These are phyloP conservation scores for Cheilosia pagana DNA, from an alignment of 2,888 invertebrate species.

Conservation along the genomic window DNA sequence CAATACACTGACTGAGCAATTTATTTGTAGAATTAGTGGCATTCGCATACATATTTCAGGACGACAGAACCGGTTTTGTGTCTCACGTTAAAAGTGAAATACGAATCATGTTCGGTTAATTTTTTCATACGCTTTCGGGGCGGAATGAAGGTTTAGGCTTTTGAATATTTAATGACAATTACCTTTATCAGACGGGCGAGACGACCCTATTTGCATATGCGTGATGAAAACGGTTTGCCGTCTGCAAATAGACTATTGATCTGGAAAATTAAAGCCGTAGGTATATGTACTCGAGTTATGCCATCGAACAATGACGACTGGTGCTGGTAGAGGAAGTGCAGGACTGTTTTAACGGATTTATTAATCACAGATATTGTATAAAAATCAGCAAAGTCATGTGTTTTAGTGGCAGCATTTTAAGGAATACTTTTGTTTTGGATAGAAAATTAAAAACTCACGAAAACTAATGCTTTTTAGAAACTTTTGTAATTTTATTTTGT, in stretches of 20 bases:
- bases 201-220: neutral
- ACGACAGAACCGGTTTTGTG: neutral
- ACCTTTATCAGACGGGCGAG: neutral
- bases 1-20: neutral
- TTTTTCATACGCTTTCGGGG: neutral
- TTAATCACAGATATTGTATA: too few species aligned
- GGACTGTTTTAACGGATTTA: too few species aligned
- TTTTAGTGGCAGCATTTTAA: too few species aligned
- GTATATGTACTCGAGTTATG: neutral
- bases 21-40: neutral
- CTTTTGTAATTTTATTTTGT: too few species aligned
- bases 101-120: neutral
- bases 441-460: too few species aligned
- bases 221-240: neutral
- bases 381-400: too few species aligned
- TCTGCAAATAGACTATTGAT: neutral
- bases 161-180: neutral
- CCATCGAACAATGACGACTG: neutral
- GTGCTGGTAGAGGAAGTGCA: too few species aligned
- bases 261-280: neutral
- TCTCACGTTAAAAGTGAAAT: neutral
- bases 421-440: too few species aligned
- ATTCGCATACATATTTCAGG: neutral
- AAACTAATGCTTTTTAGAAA: too few species aligned
- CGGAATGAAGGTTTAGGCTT: neutral